These are phyloP conservation scores for Hydrotaea diabolus DNA, from an alignment of 2,888 invertebrate genomes.

Conservation along the genomic window DNA sequence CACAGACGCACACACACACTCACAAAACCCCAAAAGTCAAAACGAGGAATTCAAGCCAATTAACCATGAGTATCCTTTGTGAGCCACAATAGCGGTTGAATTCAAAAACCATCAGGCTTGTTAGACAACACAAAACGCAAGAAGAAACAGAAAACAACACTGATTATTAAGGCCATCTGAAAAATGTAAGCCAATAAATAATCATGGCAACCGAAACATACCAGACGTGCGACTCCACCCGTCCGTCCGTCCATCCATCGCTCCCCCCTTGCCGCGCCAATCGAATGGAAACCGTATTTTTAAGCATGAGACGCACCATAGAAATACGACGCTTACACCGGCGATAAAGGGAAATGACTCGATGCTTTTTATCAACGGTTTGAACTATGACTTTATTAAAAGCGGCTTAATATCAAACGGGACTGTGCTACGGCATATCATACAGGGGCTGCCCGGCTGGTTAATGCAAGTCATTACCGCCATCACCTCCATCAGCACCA, in stretches of 20 bases:
- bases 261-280: not conserved
- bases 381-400: constrained; percentile 58
- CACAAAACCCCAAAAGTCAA: constrained; percentile 19
- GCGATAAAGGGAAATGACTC: constrained; percentile 51
- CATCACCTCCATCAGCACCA: not conserved
- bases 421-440: not conserved
- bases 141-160: constrained; percentile 29
- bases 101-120: constrained; percentile 48
- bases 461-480: constrained; percentile 53
- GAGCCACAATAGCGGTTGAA: constrained; percentile 42
- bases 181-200: constrained; percentile 57
- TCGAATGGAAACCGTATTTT: constrained; percentile 39
- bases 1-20: not conserved
- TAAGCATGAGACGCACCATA: constrained; percentile 23
- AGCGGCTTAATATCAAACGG: constrained; percentile 52
- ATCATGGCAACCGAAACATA: constrained; percentile 51
- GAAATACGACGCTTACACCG: not conserved
- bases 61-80: constrained; percentile 43
- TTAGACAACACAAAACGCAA: constrained; percentile 24
- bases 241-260: not conserved
- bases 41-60: constrained; percentile 33
- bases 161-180: constrained; percentile 52
- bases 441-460: not conserved
- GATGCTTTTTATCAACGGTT: constrained; percentile 37
- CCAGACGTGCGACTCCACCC: constrained; percentile 12